A percentile compares a stretch with the other conserved stretches of the same genome.
Conservation (phyloP, 2,797 vertebrate genomes). For the Masticophis lateralis region DNA sequence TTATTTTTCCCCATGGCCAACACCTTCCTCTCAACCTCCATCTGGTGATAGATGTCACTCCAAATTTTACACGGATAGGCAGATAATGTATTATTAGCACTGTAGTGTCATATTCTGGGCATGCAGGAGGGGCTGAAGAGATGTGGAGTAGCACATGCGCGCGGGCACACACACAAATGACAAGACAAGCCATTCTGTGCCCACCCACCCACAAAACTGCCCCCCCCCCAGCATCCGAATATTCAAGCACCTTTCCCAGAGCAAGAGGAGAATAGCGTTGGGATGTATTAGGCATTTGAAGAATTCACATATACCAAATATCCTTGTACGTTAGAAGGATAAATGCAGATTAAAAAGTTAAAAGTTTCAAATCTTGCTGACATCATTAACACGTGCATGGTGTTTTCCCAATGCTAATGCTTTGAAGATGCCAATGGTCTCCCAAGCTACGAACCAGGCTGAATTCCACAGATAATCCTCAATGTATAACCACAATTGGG, state of each 20-base stretch:
- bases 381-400: not conserved
- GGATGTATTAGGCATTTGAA: conserved; percentile 57
- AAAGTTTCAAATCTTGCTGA: not conserved
- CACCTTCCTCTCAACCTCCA: not conserved
- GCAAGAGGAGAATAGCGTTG: conserved; percentile 38
- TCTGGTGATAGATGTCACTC: not conserved
- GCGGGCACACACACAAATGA: not conserved
- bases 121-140: not conserved
- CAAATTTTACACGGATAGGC: not conserved
- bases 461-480: not conserved
- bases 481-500: not conserved
- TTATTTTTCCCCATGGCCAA: not conserved
- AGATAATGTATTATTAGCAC: not conserved
- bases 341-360: conserved; percentile 56
- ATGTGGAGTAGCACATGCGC: too few species aligned
- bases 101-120: conserved; percentile 8
- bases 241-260: conserved; percentile 48
- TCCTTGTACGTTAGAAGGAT: conserved; percentile 53
- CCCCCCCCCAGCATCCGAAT: not conserved
- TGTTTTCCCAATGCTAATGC: not conserved
- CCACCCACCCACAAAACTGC: fast-evolving
- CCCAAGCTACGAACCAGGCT: not conserved
- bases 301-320: conserved; percentile 54
- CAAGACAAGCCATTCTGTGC: not conserved
- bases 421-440: not conserved